phyloP scores from a whole-genome alignment of 2,888 invertebrate genomes.

The Cosmia trapezina region DNA sequence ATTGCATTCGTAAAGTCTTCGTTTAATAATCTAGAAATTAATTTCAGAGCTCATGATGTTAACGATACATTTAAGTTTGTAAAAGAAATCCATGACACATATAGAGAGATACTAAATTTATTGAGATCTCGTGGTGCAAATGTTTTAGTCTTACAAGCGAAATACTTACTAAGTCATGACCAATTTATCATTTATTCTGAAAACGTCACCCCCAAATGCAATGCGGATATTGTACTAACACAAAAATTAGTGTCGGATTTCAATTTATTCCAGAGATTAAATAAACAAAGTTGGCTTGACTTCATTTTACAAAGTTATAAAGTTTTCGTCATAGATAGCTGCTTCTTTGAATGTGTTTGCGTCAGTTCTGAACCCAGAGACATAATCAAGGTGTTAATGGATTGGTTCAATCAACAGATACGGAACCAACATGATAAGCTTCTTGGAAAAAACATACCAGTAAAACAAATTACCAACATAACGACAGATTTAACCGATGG shows the following conservation, averaged over 20 bases:
- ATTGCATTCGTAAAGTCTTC: neutral
- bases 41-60: slow-evolving; percentile 74
- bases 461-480: slow-evolving; percentile 83
- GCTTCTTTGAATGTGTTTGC: slow-evolving; percentile 86
- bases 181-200: slow-evolving; percentile 81
- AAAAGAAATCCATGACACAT: slow-evolving; percentile 84
- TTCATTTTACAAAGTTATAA: slow-evolving; percentile 91
- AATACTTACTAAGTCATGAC: slow-evolving; percentile 82
- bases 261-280: slow-evolving; percentile 78
- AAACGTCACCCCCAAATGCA: slow-evolving; percentile 77
- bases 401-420: slow-evolving; percentile 84
- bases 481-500: slow-evolving; percentile 89
- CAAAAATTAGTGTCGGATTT: slow-evolving; percentile 75
- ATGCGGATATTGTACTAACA: slow-evolving; percentile 78
- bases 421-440: slow-evolving; percentile 73
- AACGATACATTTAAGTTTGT: slow-evolving; percentile 80
- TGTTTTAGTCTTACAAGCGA: slow-evolving; percentile 80
- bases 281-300: slow-evolving; percentile 91
- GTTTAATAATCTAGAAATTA: slow-evolving; percentile 11
- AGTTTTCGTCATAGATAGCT: slow-evolving; percentile 87
- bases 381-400: slow-evolving; percentile 79
- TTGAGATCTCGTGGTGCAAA: slow-evolving; percentile 81
- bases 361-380: slow-evolving; percentile 77
- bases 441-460: slow-evolving; percentile 68
- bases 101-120: slow-evolving; percentile 80